phyloP scores from a whole-genome alignment of 2,797 vertebrate genomes.

The Chiloscyllium punctatum region DNA sequence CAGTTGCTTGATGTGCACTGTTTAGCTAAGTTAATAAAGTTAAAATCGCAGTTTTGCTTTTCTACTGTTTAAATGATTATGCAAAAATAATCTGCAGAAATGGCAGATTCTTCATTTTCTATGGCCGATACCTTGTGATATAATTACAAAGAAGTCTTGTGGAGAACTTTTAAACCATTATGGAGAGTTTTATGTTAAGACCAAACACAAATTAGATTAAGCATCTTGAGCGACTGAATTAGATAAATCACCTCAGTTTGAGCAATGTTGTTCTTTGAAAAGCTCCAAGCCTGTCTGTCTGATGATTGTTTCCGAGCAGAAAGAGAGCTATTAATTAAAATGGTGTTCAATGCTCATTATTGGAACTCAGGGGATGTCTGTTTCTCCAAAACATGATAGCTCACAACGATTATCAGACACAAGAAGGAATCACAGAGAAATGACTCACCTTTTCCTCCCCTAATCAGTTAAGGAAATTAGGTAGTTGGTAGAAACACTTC shows the following conservation, averaged over 20 bases:
- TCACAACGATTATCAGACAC: neutral
- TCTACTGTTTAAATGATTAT: neutral
- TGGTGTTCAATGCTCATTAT: neutral
- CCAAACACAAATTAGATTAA: neutral
- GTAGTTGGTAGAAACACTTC: neutral
- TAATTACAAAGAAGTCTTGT: neutral
- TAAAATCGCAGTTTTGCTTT: neutral
- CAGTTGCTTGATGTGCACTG: neutral
- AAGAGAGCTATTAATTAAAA: slow-evolving; percentile 4
- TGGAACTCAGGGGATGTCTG: slow-evolving; percentile 15
- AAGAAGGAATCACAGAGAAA: neutral
- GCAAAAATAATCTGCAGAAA: neutral
- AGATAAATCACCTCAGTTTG: neutral
- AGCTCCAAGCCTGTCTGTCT: neutral
- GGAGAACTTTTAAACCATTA: neutral
- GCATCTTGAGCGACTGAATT: neutral
- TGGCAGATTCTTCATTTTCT: neutral
- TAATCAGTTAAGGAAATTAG: slow-evolving; percentile 2
- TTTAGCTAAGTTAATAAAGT: neutral
- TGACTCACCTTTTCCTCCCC: slow-evolving; percentile 28
- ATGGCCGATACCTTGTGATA: neutral
- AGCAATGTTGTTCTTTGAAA: neutral
- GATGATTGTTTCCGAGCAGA: neutral
- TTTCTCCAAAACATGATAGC: neutral
- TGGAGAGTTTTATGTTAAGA: neutral